Evolutionary conservation across 2,888 invertebrate genomes (phyloP), one percentile per base, ranked within the genome.

Genomic region (Lasioglossum oenotherae): DNA sequence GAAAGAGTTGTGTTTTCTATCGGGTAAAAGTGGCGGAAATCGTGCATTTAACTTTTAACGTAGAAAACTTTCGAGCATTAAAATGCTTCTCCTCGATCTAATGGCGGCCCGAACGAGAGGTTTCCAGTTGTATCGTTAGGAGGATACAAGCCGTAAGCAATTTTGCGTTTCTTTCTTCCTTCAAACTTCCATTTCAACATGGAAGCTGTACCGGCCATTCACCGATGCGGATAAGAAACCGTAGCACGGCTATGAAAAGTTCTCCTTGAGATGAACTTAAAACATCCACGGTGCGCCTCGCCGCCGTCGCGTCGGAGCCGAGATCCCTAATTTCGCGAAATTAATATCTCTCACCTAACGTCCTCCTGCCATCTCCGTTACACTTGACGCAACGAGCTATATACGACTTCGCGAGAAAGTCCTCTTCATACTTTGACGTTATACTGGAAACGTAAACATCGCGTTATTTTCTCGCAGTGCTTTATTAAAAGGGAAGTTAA

Each of bases 311-410:
- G 49, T 8, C 19, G 49, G 53, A 0, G 10, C 53, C 72, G 72
- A 72, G 46, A 72, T 44, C 44, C 72, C 72, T 75, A 75, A 75
- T 41, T 75, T 64, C 41, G 41, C n/a, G 38, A 75, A 38, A 75
- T 75, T 75, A 57, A 72, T 72, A 72, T 72, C 72, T 27, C 46
- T 23, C 72, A 44, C 46, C 72, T 44, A 27, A 44, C 72, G 72
- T 72, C 31, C 27, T 8, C 27, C 72, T 14, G 44, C 46, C 69
- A 4, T 23, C 27, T 1, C 27, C 44, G 27, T 72, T 44, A 72
- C 72, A 46, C 46, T 72, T 31, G 72, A 72, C 27, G 72, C 46
- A 10, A 46, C 46, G 72, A 72, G 46, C 72, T 72, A 46, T 72
- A 46, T 72, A 41, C 72, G 46, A 72, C 31, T 46, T 72, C 27